Evolutionary conservation across 2,888 invertebrate species (phyloP).

Genomic region (Drosophila recens): DNA sequence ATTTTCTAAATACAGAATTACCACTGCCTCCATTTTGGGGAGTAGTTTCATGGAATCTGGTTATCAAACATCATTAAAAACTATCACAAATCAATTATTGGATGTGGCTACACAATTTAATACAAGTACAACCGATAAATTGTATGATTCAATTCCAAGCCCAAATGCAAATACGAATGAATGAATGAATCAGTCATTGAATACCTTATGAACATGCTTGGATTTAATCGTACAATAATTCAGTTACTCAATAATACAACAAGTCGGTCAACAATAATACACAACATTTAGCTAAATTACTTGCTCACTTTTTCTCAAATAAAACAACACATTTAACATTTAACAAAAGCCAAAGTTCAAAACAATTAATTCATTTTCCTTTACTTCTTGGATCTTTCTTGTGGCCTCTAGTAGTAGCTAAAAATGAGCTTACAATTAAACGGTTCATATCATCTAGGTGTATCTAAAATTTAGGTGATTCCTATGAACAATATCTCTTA

Average conservation of each 20-base stretch:
- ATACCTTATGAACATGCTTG: conserved; percentile 11
- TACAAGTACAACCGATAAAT: conserved; percentile 43
- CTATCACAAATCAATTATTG: conserved; percentile 81
- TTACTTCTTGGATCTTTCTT: conserved; percentile 2
- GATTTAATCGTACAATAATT: conserved; percentile 24
- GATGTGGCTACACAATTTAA: conserved; percentile 74
- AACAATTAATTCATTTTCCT: conserved; percentile 11
- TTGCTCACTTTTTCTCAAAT: neutral
- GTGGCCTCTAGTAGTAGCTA: conserved; percentile 46
- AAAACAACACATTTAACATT: conserved; percentile 20
- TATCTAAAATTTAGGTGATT: conserved; percentile 46
- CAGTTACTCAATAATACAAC: conserved; percentile 27
- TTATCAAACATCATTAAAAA: conserved; percentile 69
- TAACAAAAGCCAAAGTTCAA: conserved; percentile 14
- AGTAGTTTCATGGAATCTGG: conserved; percentile 44
- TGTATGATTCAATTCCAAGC: conserved; percentile 24
- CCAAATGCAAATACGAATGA: conserved; percentile 9
- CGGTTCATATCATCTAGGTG: conserved; percentile 30
- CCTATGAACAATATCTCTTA: conserved; percentile 52
- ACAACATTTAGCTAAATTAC: conserved; percentile 23
- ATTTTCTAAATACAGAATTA: conserved; percentile 61
- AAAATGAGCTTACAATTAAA: conserved; percentile 60
- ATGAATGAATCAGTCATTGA: conserved; percentile 24
- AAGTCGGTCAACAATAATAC: conserved; percentile 20
- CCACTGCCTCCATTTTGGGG: conserved; percentile 33